A percentile compares a stretch with the other conserved stretches of the same genome.
phyloP scores from a whole-genome alignment of 2,113 vertebrate species.

The Scortum barcoo region DNA sequence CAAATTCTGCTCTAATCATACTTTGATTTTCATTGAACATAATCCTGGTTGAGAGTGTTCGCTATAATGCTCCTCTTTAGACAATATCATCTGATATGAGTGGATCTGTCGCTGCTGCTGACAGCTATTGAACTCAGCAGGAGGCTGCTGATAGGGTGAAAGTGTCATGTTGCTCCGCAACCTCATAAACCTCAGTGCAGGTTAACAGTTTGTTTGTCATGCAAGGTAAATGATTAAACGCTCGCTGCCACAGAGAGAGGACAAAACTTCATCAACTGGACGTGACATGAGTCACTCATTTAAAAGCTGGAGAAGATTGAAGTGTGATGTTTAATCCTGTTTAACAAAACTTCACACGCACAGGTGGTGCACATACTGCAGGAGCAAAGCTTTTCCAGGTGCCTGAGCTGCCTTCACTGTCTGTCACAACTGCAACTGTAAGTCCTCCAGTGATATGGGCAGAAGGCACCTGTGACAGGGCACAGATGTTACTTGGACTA shows the following conservation, averaged over 20 bases:
- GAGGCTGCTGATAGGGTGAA: conserved; percentile 61
- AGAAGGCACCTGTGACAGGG: conserved; percentile 64
- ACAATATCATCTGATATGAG: background rate
- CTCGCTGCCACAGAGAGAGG: background rate
- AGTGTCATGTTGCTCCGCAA: conserved; percentile 61
- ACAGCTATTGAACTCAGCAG: conserved; percentile 33
- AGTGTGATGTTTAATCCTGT: conserved; percentile 39
- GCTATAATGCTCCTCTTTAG: background rate
- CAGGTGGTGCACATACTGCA: conserved; percentile 54
- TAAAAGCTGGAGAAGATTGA: background rate
- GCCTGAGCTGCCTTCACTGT: conserved; percentile 32
- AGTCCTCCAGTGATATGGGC: conserved; percentile 54
- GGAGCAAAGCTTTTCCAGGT: conserved; percentile 19
- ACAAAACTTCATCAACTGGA: background rate
- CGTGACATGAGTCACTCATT: background rate
- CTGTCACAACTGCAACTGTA: conserved; percentile 63
- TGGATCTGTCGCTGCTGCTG: background rate
- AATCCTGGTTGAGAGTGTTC: background rate
- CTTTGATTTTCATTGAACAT: background rate
- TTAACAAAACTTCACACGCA: conserved; percentile 21
- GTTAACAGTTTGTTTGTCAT: conserved; percentile 37
- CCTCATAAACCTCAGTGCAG: conserved; percentile 36
- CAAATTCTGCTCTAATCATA: background rate
- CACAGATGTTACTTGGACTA: conserved; percentile 69
- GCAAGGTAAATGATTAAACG: conserved; percentile 70